Base-by-base conservation (phyloP, 2,888 invertebrate genomes). In the Ryuthela nishihirai region DNA sequence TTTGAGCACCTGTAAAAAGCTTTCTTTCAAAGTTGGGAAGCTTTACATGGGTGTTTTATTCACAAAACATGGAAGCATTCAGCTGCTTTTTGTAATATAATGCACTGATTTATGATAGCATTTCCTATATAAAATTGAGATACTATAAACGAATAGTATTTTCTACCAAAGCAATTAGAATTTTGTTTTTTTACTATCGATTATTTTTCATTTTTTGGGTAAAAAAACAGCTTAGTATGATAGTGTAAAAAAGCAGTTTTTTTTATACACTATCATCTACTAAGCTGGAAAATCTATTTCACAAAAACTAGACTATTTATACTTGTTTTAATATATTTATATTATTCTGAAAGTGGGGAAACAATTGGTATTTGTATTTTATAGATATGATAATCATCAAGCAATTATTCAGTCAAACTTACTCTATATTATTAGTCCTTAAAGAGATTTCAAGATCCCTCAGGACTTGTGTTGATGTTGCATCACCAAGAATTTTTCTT, bases 341-440 rank as follows among this genome's bases (percentile, higher is more conserved):
- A 29, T n/a, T 15, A 34, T 34, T 34, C 5, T 6, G n/a, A 34
- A 15, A 15, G 4, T 34, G 17, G 17, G 4, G n/a, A 15, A 15
- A 9, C n/a, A 34, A 34, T 29, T 9, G 17, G 2, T 4, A 34
- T 15, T 6, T 34, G 17, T 34, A 34, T 34, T 34, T 15, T 34
- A 29, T 29, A 10, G 29, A n/a, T n/a, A n/a, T n/a, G n/a, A n/a
- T n/a, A n/a, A n/a, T n/a, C n/a, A n/a, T n/a, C n/a, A n/a, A n/a
- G n/a, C n/a, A n/a, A n/a, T n/a, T n/a, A n/a, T n/a, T n/a, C 34
- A 26, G 20, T 4, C 17, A 35, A 69, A 82, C 88, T 85, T 77
- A 93, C 92, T 99, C 98, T 74, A 99, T 99, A 78, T 94, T 93
- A 80, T 99, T 99, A 66, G 99, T 99, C 72, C 98, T 84, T 70